Evolutionary conservation across 2,888 invertebrate genomes (phyloP).

Genomic region (Chrysomela aeneicollis): DNA sequence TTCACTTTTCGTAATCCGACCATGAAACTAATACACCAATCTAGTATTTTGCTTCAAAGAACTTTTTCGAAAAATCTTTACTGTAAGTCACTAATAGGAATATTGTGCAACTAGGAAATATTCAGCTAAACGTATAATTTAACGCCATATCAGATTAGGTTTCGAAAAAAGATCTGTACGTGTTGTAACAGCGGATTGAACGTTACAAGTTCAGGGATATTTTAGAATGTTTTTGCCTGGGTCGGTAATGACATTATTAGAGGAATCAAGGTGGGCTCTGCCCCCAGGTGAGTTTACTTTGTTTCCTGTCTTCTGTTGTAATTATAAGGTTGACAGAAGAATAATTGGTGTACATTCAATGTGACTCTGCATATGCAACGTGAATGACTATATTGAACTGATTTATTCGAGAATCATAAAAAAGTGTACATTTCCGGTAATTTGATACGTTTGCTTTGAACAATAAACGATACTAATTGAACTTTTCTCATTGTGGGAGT

Average conservation of each 20-base stretch:
- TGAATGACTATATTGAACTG: no score
- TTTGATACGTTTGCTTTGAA: no score
- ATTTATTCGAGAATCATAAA: no score
- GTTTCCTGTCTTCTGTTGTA: constrained; percentile 8
- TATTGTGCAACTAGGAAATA: constrained; percentile 18
- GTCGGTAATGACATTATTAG: constrained; percentile 17
- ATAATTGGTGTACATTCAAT: no score
- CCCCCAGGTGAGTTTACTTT: constrained; percentile 9
- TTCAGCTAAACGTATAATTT: constrained; percentile 6
- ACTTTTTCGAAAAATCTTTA: constrained; percentile 11
- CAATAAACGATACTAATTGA: no score
- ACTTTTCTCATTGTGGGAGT: no score
- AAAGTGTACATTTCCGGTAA: no score
- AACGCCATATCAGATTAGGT: background rate
- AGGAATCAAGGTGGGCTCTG: constrained; percentile 23
- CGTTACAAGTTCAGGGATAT: constrained; percentile 27
- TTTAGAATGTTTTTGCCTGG: constrained; percentile 29
- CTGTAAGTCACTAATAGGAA: background rate
- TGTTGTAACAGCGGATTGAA: constrained; percentile 19
- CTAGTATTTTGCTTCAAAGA: background rate
- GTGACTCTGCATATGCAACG: no score
- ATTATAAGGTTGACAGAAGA: background rate
- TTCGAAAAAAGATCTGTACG: constrained; percentile 1
- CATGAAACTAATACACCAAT: constrained; percentile 12
- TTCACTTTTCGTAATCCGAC: constrained; percentile 16